Percentiles rank a stretch among this genome's conserved stretches.
phyloP scores from a whole-genome alignment of 2,888 invertebrate species.

The Amiota minor region DNA sequence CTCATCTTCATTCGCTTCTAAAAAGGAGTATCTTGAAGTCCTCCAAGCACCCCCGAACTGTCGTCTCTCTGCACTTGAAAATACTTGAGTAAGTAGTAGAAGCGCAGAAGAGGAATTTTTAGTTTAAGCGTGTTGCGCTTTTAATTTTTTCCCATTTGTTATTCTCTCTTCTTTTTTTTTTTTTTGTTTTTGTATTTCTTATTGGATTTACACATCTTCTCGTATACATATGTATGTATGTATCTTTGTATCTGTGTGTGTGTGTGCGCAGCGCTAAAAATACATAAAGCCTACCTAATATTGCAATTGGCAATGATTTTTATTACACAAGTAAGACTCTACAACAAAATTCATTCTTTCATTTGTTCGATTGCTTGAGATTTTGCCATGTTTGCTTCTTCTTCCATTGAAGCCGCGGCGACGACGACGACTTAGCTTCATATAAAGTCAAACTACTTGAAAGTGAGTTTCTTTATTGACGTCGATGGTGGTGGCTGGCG shows the following conservation, averaged over 20 bases:
- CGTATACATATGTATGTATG: background rate
- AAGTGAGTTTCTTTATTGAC: slow-evolving; percentile 55
- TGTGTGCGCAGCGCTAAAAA: slow-evolving; percentile 25
- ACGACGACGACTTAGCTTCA: too few relatives aligned
- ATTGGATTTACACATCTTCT: background rate
- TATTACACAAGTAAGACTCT: slow-evolving; percentile 50
- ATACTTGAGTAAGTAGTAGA: too few relatives aligned
- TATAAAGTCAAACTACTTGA: slow-evolving; percentile 40
- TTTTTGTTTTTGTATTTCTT: background rate
- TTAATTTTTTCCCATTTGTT: slow-evolving; percentile 53
- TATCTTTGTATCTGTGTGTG: background rate
- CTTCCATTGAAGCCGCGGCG: too few relatives aligned
- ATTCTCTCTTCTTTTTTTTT: too few relatives aligned
- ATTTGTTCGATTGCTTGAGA: too few relatives aligned
- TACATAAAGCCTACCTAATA: slow-evolving; percentile 56
- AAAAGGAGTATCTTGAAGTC: too few relatives aligned
- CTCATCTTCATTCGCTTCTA: slow-evolving; percentile 19
- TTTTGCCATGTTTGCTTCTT: too few relatives aligned
- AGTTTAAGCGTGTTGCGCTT: slow-evolving; percentile 39
- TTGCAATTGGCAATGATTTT: slow-evolving; percentile 68
- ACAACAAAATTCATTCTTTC: background rate
- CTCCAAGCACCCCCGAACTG: too few relatives aligned
- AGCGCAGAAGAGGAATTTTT: background rate
- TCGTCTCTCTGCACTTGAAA: too few relatives aligned
- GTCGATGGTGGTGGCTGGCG: too few relatives aligned